Base-by-base conservation (phyloP, 2,797 vertebrate genomes). In the Australoheros facetus region DNA sequence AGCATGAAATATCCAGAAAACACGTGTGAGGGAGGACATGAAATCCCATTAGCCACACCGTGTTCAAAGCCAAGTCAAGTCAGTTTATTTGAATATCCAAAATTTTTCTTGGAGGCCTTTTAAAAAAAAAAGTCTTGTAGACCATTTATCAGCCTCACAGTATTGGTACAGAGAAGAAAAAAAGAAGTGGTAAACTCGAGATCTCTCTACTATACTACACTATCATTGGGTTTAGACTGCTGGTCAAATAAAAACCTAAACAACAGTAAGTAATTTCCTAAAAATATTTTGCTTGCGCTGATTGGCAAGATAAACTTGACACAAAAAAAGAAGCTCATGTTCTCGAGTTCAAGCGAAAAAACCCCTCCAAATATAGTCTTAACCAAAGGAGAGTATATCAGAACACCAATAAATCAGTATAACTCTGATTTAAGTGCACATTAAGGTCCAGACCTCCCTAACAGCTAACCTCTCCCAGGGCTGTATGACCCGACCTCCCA, bases 391-490 rank as follows among this genome's bases (percentile, higher is more conserved):
- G 1, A 53, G 26, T 48, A 48, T 0, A 42, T 66, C 53, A 84
- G 13, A 11, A 28, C 51, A 23, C 3, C 17, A 8, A 54, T 85
- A 72, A 84, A 84, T 85, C 71, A 39, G 32, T 4, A n/a, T 17
- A 8, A 42, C 39, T 71, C 28, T 58, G 74, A 23, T 60, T 32
- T 17, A 53, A 77, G 17, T 53, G 23, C 74, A 83, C 34, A 78
- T 71, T 56, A 21, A 64, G 75, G 13, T 32, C 16, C 51, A 59
- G 62, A 37, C 48, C 66, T 60, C 58, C 70, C 42, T 69, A 72
- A 34, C 26, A 32, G 62, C 30, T 58, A 34, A 90, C 85, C 84
- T 85, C 89, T 90, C 85, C 80, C 87, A 87, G 79, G 79, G 76
- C 84, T 51, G 77, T n/a, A 5, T 30, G 77, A 81, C 82, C 82